Percentiles rank a stretch among this genome's conserved stretches.
Evolutionary conservation across 2,888 invertebrate species (phyloP).

Genomic region (Charanyca ferruginea): DNA sequence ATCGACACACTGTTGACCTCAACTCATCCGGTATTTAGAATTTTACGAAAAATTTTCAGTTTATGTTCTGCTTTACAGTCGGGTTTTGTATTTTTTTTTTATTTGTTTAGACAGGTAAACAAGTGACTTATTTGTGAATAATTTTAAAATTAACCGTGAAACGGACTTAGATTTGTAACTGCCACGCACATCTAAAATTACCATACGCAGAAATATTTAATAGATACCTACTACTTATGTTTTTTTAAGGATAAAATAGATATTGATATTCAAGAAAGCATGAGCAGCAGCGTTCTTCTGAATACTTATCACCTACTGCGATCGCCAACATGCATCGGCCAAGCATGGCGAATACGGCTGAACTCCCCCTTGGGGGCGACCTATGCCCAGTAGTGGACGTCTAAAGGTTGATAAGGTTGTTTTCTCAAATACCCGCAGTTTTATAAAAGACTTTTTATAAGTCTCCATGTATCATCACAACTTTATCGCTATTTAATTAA

Average conservation of each 20-base stretch:
- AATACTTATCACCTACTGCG: no score
- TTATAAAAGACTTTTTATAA: not conserved
- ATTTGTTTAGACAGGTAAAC: not conserved
- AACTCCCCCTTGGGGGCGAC: no score
- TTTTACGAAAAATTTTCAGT: not conserved
- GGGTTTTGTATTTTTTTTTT: not conserved
- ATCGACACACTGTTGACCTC: slow-evolving; percentile 67
- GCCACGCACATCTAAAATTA: not conserved
- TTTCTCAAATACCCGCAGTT: not conserved
- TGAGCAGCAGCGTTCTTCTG: no score
- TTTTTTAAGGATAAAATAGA: no score
- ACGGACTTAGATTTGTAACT: not conserved
- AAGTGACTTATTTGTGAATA: not conserved
- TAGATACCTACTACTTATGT: no score
- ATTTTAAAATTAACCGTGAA: not conserved
- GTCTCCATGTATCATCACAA: not conserved
- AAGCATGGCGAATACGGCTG: no score
- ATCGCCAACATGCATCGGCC: no score
- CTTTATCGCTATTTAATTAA: slow-evolving; percentile 15
- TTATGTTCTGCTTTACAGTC: not conserved
- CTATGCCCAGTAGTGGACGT: no score
- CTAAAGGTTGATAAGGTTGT: no score
- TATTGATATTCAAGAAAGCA: no score
- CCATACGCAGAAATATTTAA: not conserved
- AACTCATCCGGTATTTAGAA: slow-evolving; percentile 37